phyloP scores from a whole-genome alignment of 1,140 invertebrate genomes.

The Papilio xuthus region DNA sequence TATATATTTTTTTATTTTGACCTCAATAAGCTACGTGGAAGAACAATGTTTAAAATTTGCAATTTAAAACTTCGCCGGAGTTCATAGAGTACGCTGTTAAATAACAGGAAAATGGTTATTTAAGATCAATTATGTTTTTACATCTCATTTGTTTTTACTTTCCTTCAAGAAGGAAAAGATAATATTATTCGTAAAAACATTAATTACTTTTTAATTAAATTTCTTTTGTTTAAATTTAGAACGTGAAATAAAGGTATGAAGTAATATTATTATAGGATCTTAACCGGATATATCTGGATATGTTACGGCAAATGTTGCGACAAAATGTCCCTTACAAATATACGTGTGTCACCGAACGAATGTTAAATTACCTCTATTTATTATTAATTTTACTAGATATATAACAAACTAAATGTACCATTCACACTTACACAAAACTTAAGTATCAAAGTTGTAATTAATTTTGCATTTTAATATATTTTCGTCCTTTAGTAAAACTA shows the following conservation, averaged over 20 bases:
- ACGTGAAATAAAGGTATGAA: background rate
- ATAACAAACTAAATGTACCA: background rate
- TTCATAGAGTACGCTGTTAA: background rate
- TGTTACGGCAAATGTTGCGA: background rate
- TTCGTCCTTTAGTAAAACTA: background rate
- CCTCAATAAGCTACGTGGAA: background rate
- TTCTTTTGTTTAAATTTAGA: background rate
- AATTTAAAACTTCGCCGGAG: constrained; percentile 7
- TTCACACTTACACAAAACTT: background rate
- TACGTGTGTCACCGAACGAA: background rate
- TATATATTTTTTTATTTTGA: background rate
- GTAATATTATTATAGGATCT: background rate
- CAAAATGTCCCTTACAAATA: background rate
- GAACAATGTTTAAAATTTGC: constrained; percentile 4
- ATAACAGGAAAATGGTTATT: background rate
- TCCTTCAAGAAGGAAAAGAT: background rate
- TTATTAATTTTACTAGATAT: too few species aligned
- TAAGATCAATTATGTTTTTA: constrained; percentile 13
- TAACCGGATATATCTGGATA: background rate
- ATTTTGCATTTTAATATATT: background rate
- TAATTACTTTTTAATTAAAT: background rate
- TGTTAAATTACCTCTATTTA: too few species aligned
- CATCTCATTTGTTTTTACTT: background rate
- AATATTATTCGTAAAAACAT: background rate
- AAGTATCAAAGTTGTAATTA: too few species aligned